phyloP scores from a whole-genome alignment of 2,888 invertebrate genomes.

The Tholera decimalis region DNA sequence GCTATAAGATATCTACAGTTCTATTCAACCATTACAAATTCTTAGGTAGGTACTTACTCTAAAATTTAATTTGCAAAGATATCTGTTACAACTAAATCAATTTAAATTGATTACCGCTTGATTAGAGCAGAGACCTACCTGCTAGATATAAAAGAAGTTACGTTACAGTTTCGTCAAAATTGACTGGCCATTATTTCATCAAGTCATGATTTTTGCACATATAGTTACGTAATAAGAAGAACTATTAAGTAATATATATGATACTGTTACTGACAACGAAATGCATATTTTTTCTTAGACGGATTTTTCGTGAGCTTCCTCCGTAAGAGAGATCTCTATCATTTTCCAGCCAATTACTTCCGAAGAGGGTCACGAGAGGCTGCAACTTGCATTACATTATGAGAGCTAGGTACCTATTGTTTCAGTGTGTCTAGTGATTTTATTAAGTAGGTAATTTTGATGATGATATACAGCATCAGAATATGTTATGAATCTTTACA shows the following conservation, averaged over 20 bases:
- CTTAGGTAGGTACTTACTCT: not conserved
- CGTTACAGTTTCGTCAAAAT: conserved; percentile 44
- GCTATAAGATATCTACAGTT: no score
- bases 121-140: not conserved
- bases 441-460: not conserved
- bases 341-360: conserved; percentile 60
- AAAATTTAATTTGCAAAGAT: not conserved
- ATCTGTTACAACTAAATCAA: conserved; percentile 8
- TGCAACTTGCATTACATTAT: conserved; percentile 22
- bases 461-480: not conserved
- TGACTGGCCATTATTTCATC: conserved; percentile 39
- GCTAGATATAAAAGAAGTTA: conserved; percentile 23
- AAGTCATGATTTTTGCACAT: conserved; percentile 41
- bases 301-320: conserved; percentile 37
- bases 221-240: conserved; percentile 26
- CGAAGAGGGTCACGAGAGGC: conserved; percentile 27
- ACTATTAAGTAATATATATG: conserved; percentile 34
- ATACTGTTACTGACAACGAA: not conserved
- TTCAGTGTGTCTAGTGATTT: conserved; percentile 5
- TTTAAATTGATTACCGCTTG: conserved; percentile 20
- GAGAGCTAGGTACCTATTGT: conserved; percentile 32
- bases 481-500: not conserved
- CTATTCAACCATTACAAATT: no score
- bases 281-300: conserved; percentile 8
- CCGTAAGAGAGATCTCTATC: conserved; percentile 54